Evolutionary conservation across 2,113 vertebrate genomes (phyloP).

Genomic region (Tachysurus vachellii): DNA sequence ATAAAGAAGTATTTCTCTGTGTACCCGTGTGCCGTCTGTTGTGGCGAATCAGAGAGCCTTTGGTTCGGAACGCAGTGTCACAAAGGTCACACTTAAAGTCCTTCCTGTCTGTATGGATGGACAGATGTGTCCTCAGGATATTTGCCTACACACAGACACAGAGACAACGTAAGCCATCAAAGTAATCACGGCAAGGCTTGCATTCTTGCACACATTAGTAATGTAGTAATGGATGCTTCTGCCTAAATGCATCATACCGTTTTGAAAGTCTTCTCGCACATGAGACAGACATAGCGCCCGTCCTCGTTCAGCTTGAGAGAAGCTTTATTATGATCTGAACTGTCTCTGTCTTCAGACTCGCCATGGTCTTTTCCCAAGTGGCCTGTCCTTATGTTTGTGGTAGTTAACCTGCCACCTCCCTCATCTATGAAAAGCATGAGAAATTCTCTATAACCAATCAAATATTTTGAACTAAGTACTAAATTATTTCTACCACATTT

Average conservation of each 20-base stretch:
- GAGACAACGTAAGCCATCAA: neutral
- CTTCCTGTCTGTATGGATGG: slow-evolving; percentile 93
- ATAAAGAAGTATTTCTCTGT: neutral
- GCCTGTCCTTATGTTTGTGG: slow-evolving; percentile 66
- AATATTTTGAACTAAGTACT: neutral
- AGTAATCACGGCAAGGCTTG: neutral
- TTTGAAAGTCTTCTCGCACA: slow-evolving; percentile 97
- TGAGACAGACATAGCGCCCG: slow-evolving; percentile 84
- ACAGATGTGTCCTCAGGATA: slow-evolving; percentile 94
- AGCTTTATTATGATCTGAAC: slow-evolving; percentile 68
- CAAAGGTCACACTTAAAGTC: slow-evolving; percentile 92
- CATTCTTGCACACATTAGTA: neutral
- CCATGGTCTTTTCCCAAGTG: slow-evolving; percentile 54
- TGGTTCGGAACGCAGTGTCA: slow-evolving; percentile 89
- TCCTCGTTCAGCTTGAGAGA: slow-evolving; percentile 82
- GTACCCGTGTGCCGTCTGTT: slow-evolving; percentile 94
- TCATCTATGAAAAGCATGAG: slow-evolving; percentile 51
- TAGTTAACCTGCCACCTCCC: slow-evolving; percentile 51
- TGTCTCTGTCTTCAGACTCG: slow-evolving; percentile 54
- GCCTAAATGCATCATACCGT: slow-evolving; percentile 72
- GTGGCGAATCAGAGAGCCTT: slow-evolving; percentile 95
- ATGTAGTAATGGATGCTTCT: too few species aligned
- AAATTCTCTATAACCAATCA: neutral
- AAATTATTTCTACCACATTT: neutral
- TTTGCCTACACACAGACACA: slow-evolving; percentile 75